Base-by-base conservation (phyloP, 2,113 vertebrate genomes). In the Channa argus region DNA sequence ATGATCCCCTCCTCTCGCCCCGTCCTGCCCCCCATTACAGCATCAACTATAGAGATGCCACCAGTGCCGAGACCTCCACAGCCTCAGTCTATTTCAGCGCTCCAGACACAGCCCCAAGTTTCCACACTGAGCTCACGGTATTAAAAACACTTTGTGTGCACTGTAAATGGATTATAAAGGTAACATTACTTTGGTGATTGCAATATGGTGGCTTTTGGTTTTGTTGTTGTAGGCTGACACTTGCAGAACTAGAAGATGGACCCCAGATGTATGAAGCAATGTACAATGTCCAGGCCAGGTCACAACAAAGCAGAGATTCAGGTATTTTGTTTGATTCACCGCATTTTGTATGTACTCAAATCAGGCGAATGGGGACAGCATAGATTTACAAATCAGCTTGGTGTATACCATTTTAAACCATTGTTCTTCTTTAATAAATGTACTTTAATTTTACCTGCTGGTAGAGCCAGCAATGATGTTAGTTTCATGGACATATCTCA, bases 1-100 rank as follows among this genome's bases (percentile, higher is more conserved):
- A 99, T 99, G 98, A 95, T 96, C 38, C 98, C 98, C 1, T 96
- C 96, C 34, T 99, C 97, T 4, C 94, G 96, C 41, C 98, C 97
- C 1, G 71, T 94, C 47, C 88, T 96, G 62, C 92, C 93, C 54
- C 88, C 92, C 51, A 60, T 91, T 39, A 24, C 37, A 0, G 33
- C 80, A 5, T 51, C 73, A 13, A 54, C 84, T 6, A 79, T 46
- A 3, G 87, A 90, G 15, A 62, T 41, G 39, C 52, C 77, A 13
- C 71, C 80, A 2, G 78, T 91, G 59, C 83, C 86, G 58, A 89
- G 94, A 69, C 91, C 87, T 43, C 93, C 92, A 4, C 96, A 95
- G 64, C 8, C 93, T 61, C 85, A 81, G 58, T 76, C 91, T 41
- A 86, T 89, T 0, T 14, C 76, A 10, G 46, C 74, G 13, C 68